Conservation (phyloP, 2,113 vertebrate species). For the Tupaia tana region DNA sequence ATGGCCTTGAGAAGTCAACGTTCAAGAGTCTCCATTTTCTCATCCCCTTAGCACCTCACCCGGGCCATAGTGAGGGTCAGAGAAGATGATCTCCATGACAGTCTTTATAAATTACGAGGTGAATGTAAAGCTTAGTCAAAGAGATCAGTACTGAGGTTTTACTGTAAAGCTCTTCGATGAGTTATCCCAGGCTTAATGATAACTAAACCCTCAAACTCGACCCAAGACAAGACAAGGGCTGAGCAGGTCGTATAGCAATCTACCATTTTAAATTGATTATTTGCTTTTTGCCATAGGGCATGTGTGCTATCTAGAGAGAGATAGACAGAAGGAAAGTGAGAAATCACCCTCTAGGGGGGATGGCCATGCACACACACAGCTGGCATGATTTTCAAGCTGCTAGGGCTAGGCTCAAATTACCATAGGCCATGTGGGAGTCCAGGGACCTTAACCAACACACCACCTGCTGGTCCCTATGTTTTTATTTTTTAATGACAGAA, state of each 20-base stretch:
- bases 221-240: neutral
- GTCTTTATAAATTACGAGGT: neutral
- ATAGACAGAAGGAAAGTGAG: too few species aligned
- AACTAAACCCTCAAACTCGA: constrained; percentile 3
- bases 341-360: too few species aligned
- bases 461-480: too few species aligned
- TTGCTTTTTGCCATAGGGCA: too few species aligned
- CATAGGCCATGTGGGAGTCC: too few species aligned
- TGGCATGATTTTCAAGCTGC: too few species aligned
- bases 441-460: too few species aligned
- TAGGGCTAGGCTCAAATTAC: too few species aligned
- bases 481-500: too few species aligned
- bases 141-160: neutral
- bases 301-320: too few species aligned
- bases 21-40: neutral
- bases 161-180: neutral
- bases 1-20: neutral
- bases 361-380: too few species aligned
- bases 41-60: neutral
- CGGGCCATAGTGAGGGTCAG: neutral
- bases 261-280: neutral
- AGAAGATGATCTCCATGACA: neutral
- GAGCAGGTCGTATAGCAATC: neutral
- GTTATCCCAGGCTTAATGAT: neutral
- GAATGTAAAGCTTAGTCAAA: neutral